phyloP scores from a whole-genome alignment of 37 sponge, comb jelly and placozoan species.

The Tethya wilhelma region DNA sequence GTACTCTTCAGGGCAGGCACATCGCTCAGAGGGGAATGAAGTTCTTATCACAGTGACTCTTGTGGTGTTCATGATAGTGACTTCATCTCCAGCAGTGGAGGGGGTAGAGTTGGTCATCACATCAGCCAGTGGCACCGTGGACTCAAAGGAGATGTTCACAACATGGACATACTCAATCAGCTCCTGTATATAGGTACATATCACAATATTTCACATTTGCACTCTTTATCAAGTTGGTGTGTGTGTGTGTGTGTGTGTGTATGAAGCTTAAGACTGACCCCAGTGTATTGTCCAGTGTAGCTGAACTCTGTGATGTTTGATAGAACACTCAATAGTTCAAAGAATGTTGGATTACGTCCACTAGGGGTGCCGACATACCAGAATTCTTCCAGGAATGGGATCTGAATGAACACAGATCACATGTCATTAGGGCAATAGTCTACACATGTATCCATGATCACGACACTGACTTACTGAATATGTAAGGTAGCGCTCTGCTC shows the following conservation, averaged over 20 bases:
- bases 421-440: neutral
- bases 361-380: conserved; percentile 48
- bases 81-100: neutral
- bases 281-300: conserved; percentile 44
- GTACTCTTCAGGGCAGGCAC: conserved; percentile 47
- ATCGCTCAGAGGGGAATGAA: conserved; percentile 36
- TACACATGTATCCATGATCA: neutral
- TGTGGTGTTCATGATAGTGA: no score
- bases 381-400: conserved; percentile 50
- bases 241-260: neutral
- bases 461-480: neutral
- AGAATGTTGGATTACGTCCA: conserved; percentile 34
- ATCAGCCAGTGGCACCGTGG: neutral
- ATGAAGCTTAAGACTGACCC: neutral
- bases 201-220: neutral
- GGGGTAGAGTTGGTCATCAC: neutral
- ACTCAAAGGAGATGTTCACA: neutral
- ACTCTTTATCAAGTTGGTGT: no score
- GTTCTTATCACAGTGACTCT: no score
- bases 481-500: neutral
- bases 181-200: neutral
- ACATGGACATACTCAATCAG: conserved; percentile 29
- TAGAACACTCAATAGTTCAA: conserved; percentile 52
- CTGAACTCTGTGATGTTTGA: conserved; percentile 59
- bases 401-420: conserved; percentile 7